phyloP scores from a whole-genome alignment of 2,888 invertebrate species.

The Cataglyphis cursor region DNA sequence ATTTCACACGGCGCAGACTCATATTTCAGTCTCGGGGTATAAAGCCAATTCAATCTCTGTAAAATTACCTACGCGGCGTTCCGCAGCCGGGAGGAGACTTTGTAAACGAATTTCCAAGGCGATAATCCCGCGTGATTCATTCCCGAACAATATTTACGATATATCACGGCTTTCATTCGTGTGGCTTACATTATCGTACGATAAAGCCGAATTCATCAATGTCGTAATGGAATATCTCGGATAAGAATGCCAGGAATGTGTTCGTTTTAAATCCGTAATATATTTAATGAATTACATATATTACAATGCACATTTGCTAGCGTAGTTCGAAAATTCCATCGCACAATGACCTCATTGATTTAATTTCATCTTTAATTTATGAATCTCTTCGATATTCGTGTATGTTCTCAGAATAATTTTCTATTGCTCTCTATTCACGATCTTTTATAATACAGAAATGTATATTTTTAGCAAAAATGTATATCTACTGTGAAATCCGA shows the following conservation, averaged over 20 bases:
- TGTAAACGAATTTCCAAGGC: constrained; percentile 81
- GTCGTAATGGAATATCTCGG: constrained; percentile 28
- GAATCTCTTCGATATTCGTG: neutral
- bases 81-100: constrained; percentile 64
- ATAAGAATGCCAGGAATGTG: constrained; percentile 3
- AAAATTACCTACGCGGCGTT: constrained; percentile 80
- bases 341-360: neutral
- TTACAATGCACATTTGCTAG: neutral
- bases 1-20: constrained; percentile 83
- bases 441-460: neutral
- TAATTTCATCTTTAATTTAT: neutral
- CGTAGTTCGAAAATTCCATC: neutral
- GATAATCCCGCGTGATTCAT: constrained; percentile 81
- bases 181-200: constrained; percentile 32
- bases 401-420: neutral
- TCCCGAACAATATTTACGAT: constrained; percentile 68
- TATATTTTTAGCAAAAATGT: neutral
- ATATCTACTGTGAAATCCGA: neutral
- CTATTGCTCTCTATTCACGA: neutral
- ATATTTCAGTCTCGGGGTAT: constrained; percentile 82
- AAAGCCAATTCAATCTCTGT: constrained; percentile 84
- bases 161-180: constrained; percentile 30
- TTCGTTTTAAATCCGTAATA: neutral
- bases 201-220: constrained; percentile 49
- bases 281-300: constrained; percentile 8